Evolutionary conservation across 1,140 invertebrate species (phyloP), one percentile per base, ranked within the genome.

Genomic region (Trichonephila inaurata): DNA sequence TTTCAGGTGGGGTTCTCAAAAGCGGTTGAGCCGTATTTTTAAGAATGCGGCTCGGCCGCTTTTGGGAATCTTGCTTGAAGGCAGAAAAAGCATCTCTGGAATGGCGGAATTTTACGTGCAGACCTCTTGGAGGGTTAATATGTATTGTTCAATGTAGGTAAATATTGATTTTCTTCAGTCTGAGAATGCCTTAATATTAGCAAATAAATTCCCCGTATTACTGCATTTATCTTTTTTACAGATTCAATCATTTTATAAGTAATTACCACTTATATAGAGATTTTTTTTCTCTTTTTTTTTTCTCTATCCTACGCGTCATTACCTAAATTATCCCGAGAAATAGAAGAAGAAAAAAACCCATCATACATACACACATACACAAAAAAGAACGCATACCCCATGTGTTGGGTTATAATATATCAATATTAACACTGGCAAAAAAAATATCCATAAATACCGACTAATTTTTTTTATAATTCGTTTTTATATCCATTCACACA

Each of bases 401-500:
- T 61, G 24, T 62, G 58, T 91, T 60, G 44, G 89, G 77, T 40
- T 87, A 72, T 0, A 60, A 87, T 85, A 83, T 61, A 92, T 92
- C 91, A 92, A 92, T 92, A 92, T 92, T 92, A 92, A 87, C 90
- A 85, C 62, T 92, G 83, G 44, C 51, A 24, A 60, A 86, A 66
- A 83, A 83, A 24, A 85, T 58, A 60, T 21, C 61, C 82, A 87
- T 87, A 92, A 92, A 92, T 77, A 69, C 91, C 24, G 61, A 83
- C 82, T 40, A 92, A 72, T 92, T 51, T 92, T 92, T 28, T 87
- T 92, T 92, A 92, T 77, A 64, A 92, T 44, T 66, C 81, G 19
- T 86, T 87, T 87, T 87, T 87, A 85, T 33, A 19, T 21, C 8
- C n/a, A 62, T 87, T 24, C 60, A 33, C 85, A 33, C 33, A 40